Conservation (phyloP, 2,113 vertebrate genomes). For the Ailurus styani region DNA sequence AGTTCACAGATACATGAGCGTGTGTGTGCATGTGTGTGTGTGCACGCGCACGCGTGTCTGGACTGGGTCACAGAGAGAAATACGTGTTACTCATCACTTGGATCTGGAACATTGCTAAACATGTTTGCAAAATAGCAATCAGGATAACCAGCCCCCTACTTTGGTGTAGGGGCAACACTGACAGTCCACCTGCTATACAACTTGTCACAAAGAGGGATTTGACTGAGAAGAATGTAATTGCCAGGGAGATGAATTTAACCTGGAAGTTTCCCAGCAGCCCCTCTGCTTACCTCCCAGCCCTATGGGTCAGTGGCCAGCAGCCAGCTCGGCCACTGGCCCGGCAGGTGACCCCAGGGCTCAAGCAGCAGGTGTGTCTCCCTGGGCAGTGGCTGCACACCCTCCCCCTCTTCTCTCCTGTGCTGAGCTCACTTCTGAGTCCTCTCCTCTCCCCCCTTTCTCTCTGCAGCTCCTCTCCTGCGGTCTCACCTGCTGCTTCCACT, state of each 20-base stretch:
- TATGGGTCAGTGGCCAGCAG: not conserved
- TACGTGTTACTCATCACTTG: not conserved
- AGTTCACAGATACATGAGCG: not conserved
- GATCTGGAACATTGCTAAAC: not conserved
- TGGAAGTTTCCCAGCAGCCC: not conserved
- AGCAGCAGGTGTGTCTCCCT: accelerated
- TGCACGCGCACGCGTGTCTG: not conserved
- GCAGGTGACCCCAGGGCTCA: not conserved
- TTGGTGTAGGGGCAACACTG: not conserved
- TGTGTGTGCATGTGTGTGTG: too few species aligned
- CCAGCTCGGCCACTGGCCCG: too few species aligned
- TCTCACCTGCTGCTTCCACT: not conserved
- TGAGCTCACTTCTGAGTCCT: not conserved
- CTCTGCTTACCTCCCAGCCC: too few species aligned
- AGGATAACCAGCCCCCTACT: not conserved
- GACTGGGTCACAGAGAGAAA: not conserved
- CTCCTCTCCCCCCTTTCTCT: not conserved
- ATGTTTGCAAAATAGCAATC: not conserved
- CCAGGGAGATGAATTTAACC: not conserved
- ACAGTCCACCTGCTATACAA: not conserved
- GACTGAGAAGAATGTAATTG: not conserved
- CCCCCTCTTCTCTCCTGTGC: too few species aligned
- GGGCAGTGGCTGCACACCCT: accelerated
- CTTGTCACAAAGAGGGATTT: not conserved
- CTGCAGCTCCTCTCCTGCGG: not conserved